Evolutionary conservation across 2,113 vertebrate genomes (phyloP), one percentile per base, ranked within the genome.

Genomic region (Tragelaphus strepsiceros): DNA sequence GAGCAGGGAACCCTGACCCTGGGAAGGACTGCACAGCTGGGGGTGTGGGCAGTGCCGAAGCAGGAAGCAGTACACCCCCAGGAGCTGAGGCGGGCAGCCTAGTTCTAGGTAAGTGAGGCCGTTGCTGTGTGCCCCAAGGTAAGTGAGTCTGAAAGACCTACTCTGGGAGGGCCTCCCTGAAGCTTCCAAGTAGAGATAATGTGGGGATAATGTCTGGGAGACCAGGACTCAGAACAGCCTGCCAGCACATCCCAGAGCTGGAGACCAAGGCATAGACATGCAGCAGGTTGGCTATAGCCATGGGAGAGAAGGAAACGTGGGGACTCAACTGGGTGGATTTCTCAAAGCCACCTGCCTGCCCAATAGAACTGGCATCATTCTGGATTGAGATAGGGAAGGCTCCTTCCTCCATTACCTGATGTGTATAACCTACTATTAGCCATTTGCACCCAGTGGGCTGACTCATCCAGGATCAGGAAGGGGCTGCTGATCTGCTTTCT

Each of bases 51-150:
- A 12, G 7, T 43, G 78, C 32, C 0, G 81, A 81, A 39, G 90
- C 49, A 3, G 88, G n/a, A 84, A 74, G 58, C 35, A 81, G 13
- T 56, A n/a, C 1, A 0, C 54, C 90, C n/a, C 21, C 4, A 9
- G 91, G 71, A 9, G 88, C 89, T 0, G 77, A 95, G 83, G 86
- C 97, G 3, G 35, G 71, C 30, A 32, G 64, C 10, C 0, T 61
- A 22, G 74, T 98, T 91, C 54, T 98, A 58, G 98, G 98, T 98
- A 92, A 98, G 98, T 91, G n/a, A 43, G 24, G 58, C 46, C 14
- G 2, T 64, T 21, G 35, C 39, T 17, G 6, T 1, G 28, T 5
- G 43, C 16, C 24, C n/a, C 4, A 0, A 46, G 49, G 74, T 32
- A 32, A 74, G 35, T 26, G 22, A 5, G 2, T 24, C 19, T 28